phyloP scores from a whole-genome alignment of 1,140 invertebrate species.

The Anastatus disparis region DNA sequence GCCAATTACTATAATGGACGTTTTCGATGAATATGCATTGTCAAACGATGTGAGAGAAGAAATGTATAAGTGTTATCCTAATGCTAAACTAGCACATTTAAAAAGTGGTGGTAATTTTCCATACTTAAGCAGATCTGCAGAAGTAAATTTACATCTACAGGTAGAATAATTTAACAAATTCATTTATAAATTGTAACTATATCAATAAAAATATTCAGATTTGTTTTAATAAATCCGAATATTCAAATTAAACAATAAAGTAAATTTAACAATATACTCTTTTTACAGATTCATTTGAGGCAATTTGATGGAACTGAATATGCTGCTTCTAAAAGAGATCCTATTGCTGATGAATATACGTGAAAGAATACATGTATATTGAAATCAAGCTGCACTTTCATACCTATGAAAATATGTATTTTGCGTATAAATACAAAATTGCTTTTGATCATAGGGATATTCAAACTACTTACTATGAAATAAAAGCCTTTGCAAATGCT shows the following conservation, averaged over 20 bases:
- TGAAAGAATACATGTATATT: too few species aligned
- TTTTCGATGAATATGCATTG: slow-evolving; percentile 90
- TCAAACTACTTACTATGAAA: neutral
- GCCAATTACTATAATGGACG: slow-evolving; percentile 86
- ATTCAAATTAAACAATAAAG: neutral
- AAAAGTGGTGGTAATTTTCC: slow-evolving; percentile 93
- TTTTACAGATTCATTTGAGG: slow-evolving; percentile 69
- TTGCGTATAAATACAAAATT: too few species aligned
- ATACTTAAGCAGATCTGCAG: slow-evolving; percentile 87
- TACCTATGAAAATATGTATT: too few species aligned
- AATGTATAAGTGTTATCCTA: slow-evolving; percentile 88
- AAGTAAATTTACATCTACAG: slow-evolving; percentile 91
- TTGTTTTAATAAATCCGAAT: neutral
- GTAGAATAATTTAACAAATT: too few species aligned
- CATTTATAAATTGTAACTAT: neutral
- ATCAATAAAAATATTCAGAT: too few species aligned
- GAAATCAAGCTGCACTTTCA: too few species aligned
- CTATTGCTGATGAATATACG: slow-evolving; percentile 2
- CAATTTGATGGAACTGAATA: slow-evolving; percentile 70
- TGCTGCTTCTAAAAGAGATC: slow-evolving; percentile 51
- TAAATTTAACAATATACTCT: neutral
- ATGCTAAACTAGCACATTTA: slow-evolving; percentile 87
- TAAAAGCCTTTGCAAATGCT: neutral
- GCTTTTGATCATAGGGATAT: too few species aligned
- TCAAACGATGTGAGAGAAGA: slow-evolving; percentile 82